phyloP scores from a whole-genome alignment of 2,888 invertebrate species.

The Neelides folsomi region DNA sequence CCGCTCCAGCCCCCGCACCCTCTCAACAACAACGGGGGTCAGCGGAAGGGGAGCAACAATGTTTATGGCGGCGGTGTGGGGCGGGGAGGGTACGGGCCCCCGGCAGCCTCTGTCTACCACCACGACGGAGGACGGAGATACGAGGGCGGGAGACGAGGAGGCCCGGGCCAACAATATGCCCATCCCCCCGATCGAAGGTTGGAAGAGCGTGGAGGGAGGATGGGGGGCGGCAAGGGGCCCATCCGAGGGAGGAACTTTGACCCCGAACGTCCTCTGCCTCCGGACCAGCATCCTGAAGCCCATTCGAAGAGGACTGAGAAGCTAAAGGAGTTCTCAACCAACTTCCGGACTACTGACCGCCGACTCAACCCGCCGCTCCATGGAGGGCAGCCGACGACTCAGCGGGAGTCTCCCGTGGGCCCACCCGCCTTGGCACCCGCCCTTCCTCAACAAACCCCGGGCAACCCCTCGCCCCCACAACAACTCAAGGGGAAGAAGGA shows the following conservation, averaged over 20 bases:
- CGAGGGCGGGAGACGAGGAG: constrained; percentile 16
- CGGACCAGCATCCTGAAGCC: background rate
- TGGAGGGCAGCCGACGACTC: no score
- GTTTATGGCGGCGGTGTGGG: constrained; percentile 35
- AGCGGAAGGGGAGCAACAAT: constrained; percentile 33
- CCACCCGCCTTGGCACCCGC: no score
- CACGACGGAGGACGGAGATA: constrained; percentile 13
- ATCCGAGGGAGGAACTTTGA: background rate
- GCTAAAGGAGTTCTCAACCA: background rate
- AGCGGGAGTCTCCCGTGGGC: no score
- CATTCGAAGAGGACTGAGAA: background rate
- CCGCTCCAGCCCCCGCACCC: constrained; percentile 22
- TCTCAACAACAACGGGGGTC: constrained; percentile 33
- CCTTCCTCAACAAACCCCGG: no score
- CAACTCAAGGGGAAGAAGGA: no score
- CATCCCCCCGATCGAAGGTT: constrained; percentile 13
- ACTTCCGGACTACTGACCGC: background rate
- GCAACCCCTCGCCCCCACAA: no score
- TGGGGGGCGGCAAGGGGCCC: background rate
- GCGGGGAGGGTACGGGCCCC: constrained; percentile 32
- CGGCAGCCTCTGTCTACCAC: constrained; percentile 40
- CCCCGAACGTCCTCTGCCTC: constrained; percentile 1
- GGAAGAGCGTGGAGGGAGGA: constrained; percentile 15
- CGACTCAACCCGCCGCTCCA: no score
- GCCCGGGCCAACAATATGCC: constrained; percentile 22